These are phyloP conservation scores for Gila orcuttii DNA, from an alignment of 2,113 vertebrate species.

Conservation along the genomic window DNA sequence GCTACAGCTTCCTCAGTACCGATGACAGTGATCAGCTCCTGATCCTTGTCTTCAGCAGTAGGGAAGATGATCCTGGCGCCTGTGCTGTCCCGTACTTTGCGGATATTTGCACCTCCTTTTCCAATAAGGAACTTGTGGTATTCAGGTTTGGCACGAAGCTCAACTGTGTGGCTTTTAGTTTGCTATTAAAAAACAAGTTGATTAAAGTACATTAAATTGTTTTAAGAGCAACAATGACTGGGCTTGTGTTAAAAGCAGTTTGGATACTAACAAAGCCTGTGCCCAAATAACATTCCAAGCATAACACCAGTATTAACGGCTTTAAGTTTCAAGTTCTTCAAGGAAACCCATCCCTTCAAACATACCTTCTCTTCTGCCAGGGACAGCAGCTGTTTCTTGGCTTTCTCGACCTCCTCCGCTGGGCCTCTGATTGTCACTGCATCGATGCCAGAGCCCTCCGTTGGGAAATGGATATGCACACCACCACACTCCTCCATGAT, in stretches of 20 bases:
- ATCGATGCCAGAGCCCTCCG: constrained; percentile 94
- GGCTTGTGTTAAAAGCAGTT: constrained; percentile 4
- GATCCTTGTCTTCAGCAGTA: constrained; percentile 90
- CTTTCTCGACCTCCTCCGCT: constrained; percentile 93
- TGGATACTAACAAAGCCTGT: background rate
- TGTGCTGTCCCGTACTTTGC: constrained; percentile 94
- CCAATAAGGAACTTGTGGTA: constrained; percentile 99
- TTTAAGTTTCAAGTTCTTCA: constrained; percentile 4
- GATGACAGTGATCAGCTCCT: constrained; percentile 95
- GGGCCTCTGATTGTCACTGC: constrained; percentile 96
- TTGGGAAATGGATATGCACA: constrained; percentile 98
- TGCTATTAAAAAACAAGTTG: constrained; percentile 76
- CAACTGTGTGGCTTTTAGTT: constrained; percentile 94
- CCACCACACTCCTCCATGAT: constrained; percentile 99
- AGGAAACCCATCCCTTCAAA: constrained; percentile 9
- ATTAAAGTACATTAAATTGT: background rate
- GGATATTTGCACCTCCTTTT: constrained; percentile 95
- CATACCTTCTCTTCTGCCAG: constrained; percentile 97
- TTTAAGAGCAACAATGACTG: background rate
- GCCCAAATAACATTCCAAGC: background rate
- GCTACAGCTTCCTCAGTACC: constrained; percentile 93
- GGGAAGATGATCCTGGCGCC: constrained; percentile 97
- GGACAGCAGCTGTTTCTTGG: constrained; percentile 93
- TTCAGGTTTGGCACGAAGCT: constrained; percentile 94
- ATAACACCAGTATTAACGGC: background rate